Base-by-base conservation (phyloP, 2,113 vertebrate genomes). In the Trematomus loennbergii region DNA sequence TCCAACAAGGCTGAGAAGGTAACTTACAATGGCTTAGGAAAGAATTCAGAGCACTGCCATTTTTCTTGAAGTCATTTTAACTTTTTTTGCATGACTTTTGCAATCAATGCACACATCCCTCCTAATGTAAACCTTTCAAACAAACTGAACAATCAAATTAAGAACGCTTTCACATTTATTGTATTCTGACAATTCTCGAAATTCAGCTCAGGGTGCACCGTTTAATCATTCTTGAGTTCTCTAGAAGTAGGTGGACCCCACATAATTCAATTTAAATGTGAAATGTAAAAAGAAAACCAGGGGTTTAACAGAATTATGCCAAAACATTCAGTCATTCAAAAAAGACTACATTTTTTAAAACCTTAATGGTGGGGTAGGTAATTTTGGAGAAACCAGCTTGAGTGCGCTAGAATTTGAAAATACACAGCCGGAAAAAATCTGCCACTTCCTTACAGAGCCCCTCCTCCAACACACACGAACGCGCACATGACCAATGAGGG, bases 1-100 rank as follows among this genome's bases (percentile, higher is more conserved):
- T 74, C 77, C 29, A 81, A n/a, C 46, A 62, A 16, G 52, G 17
- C 33, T 68, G 40, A 71, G 67, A 54, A 52, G 64, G 46, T 64
- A 64, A 71, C 20, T 74, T 29, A 70, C 25, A 81, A 75, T 61
- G n/a, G 33, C 60, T 50, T 61, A 4, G 15, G 72, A 79, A 70
- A 73, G 45, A 64, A 53, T 86, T 87, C 69, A 72, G 65, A 72
- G 9, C 33, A 9, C 48, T 50, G 48, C 53, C n/a, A 6, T 9
- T 76, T 67, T 64, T 25, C 46, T 61, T 13, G 12, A 40, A 40
- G 36, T 40, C 8, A 40, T 5, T 50, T 50, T 18, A 17, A 18
- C 9, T n/a, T 53, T 16, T 25, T 55, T 6, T n/a, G 12, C 11
- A 5, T 49, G 36, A 46, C 25, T 53, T 17, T 46, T 61, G 29